Percentiles rank a stretch among this genome's conserved stretches.
Evolutionary conservation across 1,140 invertebrate species (phyloP).

Genomic region (Drosophila athabasca): DNA sequence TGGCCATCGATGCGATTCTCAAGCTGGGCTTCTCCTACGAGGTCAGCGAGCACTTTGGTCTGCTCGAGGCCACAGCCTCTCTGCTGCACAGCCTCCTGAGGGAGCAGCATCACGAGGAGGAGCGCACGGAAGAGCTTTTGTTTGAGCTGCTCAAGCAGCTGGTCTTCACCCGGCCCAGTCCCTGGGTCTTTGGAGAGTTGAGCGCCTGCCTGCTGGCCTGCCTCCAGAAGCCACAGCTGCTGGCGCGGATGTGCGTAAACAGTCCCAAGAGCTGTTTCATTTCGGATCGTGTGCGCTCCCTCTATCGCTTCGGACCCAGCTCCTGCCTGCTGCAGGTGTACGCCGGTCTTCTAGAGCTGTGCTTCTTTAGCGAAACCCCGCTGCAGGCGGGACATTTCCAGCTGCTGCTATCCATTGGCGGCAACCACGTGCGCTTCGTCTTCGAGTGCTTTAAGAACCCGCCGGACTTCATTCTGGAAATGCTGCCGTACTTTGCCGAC

Average conservation of each 20-base stretch:
- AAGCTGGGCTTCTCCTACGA: slow-evolving; percentile 71
- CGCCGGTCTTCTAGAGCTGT: slow-evolving; percentile 66
- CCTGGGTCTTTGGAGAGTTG: slow-evolving; percentile 67
- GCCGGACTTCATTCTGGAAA: slow-evolving; percentile 65
- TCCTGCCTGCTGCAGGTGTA: slow-evolving; percentile 77
- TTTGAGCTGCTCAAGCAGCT: slow-evolving; percentile 66
- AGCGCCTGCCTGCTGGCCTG: slow-evolving; percentile 61
- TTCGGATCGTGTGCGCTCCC: slow-evolving; percentile 63
- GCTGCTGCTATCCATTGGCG: slow-evolving; percentile 53
- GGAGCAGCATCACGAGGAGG: not conserved
- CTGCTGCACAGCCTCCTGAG: slow-evolving; percentile 56
- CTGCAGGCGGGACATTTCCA: slow-evolving; percentile 54
- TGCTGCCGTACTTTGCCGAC: slow-evolving; percentile 56
- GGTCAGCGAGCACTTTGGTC: slow-evolving; percentile 60
- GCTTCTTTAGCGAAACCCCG: slow-evolving; percentile 52
- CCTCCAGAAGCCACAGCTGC: slow-evolving; percentile 24
- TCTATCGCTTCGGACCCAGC: slow-evolving; percentile 67
- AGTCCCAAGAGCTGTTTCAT: slow-evolving; percentile 54
- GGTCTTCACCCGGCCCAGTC: slow-evolving; percentile 66
- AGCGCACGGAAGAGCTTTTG: slow-evolving; percentile 9
- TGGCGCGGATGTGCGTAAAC: slow-evolving; percentile 57
- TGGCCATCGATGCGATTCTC: slow-evolving; percentile 54
- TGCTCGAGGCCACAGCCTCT: slow-evolving; percentile 59
- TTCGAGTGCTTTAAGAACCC: slow-evolving; percentile 66
- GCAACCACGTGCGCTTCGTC: slow-evolving; percentile 71